Base-by-base conservation (phyloP, 2,113 vertebrate species). In the Hylia prasina region DNA sequence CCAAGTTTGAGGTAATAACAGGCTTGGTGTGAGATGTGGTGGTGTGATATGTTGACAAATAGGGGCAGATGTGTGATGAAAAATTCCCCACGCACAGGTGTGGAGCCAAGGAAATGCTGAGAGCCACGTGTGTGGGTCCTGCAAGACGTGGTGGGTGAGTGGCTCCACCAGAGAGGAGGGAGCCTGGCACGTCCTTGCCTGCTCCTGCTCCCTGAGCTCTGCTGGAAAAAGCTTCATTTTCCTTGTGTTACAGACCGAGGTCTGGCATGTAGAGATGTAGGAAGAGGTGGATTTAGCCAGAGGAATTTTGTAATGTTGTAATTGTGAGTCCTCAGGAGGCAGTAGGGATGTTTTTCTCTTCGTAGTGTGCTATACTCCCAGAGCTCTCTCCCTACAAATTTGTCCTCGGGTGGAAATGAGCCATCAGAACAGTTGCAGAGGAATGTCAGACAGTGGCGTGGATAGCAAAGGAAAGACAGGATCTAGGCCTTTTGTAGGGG, bases 231-330 rank as follows among this genome's bases (percentile, higher is more conserved):
- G 7, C 20, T 63, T 77, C 28, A 22, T 71, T 89, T 56, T 70
- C 42, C 42, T 39, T 42, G 15, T 58, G 7, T 39, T 69, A 33
- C 8, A 76, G 39, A n/a, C 24, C 1, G 6, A 53, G 30, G 4
- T 37, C 39, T 68, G 24, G 24, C 35, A 21, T 24, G 31, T 10
- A 82, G 77, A 78, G 64, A 30, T 0, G 0, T 4, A 4, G 22
- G 51, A 56, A 60, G 60, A 78, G 51, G 8, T 68, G 27, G 45
- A n/a, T 68, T 58, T 48, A 76, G 17, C 40, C 44, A 27, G 28
- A 48, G 12, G 50, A 15, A 23, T 64, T 82, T 72, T 42, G 30
- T 0, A 1, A 7, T 30, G 13, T 27, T 37, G 48, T 10, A 50
- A 40, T 68, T 82, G 15, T 39, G 53, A 58, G 30, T 64, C 14